These are phyloP conservation scores for Zeugodacus cucurbitae DNA, from an alignment of 1,140 invertebrate species.

Conservation along the genomic window DNA sequence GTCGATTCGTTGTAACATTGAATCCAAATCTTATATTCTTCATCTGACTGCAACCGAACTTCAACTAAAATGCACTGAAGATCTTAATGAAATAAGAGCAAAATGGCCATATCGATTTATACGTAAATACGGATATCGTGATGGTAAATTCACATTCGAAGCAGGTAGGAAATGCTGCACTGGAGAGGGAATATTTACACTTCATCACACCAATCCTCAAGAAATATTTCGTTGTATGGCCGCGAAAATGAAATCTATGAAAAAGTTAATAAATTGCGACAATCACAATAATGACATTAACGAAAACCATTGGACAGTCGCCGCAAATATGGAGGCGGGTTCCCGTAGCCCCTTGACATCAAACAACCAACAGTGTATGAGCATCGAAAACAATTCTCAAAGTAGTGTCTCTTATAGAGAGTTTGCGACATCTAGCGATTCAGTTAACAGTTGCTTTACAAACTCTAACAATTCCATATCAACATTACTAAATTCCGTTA, in stretches of 20 bases:
- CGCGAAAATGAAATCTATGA: slow-evolving; percentile 86
- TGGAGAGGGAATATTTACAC: slow-evolving; percentile 84
- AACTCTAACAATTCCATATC: slow-evolving; percentile 38
- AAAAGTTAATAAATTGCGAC: slow-evolving; percentile 78
- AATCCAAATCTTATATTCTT: slow-evolving; percentile 77
- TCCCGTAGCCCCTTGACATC: slow-evolving; percentile 81
- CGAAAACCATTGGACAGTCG: slow-evolving; percentile 79
- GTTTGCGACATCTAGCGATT: slow-evolving; percentile 61
- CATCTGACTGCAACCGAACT: slow-evolving; percentile 78
- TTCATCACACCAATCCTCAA: slow-evolving; percentile 82
- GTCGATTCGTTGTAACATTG: slow-evolving; percentile 78
- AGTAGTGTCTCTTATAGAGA: slow-evolving; percentile 56
- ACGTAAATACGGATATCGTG: slow-evolving; percentile 82
- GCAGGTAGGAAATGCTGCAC: slow-evolving; percentile 89
- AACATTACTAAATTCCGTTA: not conserved
- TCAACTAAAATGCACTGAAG: slow-evolving; percentile 76
- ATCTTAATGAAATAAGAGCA: slow-evolving; percentile 72
- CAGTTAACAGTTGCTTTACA: slow-evolving; percentile 56
- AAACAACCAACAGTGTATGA: slow-evolving; percentile 58
- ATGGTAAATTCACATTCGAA: slow-evolving; percentile 88
- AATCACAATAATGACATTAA: slow-evolving; percentile 74
- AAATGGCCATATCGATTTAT: slow-evolving; percentile 91
- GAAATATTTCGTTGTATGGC: slow-evolving; percentile 84
- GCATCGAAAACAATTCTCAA: slow-evolving; percentile 52
- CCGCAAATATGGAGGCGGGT: slow-evolving; percentile 78